Evolutionary conservation across 2,113 vertebrate species (phyloP), one percentile per base, ranked within the genome.

Genomic region (Pungitius pungitius): DNA sequence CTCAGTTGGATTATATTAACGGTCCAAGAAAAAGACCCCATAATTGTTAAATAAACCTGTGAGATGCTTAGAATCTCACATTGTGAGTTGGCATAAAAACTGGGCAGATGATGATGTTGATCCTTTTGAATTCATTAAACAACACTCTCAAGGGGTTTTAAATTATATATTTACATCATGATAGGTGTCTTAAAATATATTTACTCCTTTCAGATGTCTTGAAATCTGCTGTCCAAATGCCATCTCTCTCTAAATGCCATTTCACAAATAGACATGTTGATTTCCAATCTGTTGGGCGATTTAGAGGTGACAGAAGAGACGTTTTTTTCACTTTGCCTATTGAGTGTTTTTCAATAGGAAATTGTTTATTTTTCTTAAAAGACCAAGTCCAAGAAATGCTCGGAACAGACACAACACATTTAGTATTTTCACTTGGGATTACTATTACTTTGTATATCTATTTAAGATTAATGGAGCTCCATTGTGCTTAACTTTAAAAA

Each of bases 381-480:
- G 54, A 47, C 33, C 67, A 61, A 87, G 62, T 37, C 20, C 5
- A 69, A 66, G 74, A 18, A 8, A 78, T 67, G 54, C 58, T 69
- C 80, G 27, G 64, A 82, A 68, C 64, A 66, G 84, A 62, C 82
- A 79, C 61, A 84, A 79, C 61, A 80, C 81, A 80, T 85, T 30
- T 30, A 30, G 30, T 30, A 30, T 30, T 85, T 82, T 75, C 66
- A 81, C 58, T 62, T 78, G n/a, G n/a, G n/a, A n/a, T n/a, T n/a
- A n/a, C n/a, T n/a, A n/a, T n/a, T n/a, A n/a, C n/a, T n/a, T n/a
- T n/a, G n/a, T n/a, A n/a, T n/a, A n/a, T n/a, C n/a, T n/a, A n/a
- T n/a, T 87, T 78, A 88, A 91, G 91, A 73, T 80, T 82, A 49
- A 45, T 30, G 30, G 30, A 30, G 30, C 30, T 30, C n/a, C n/a